phyloP scores from a whole-genome alignment of 2,888 invertebrate genomes.

The Dendrolimus houi region DNA sequence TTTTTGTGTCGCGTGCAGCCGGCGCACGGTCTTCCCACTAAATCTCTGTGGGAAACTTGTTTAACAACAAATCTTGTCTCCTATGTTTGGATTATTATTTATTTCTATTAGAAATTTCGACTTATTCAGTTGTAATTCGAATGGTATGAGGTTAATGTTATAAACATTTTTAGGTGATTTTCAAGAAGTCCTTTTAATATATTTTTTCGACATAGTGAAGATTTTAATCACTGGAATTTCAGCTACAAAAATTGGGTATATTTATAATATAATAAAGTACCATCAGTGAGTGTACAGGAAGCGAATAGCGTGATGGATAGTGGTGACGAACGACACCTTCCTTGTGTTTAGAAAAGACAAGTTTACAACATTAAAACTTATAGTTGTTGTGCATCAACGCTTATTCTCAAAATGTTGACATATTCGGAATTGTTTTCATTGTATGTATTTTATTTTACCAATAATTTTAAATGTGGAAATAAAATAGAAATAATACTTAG shows the following conservation, averaged over 20 bases:
- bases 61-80: slow-evolving; percentile 33
- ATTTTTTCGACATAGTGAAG: too few species aligned
- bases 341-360: slow-evolving; percentile 59
- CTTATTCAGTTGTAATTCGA: not conserved
- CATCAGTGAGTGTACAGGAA: slow-evolving; percentile 36
- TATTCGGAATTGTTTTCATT: too few species aligned
- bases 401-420: too few species aligned
- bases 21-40: slow-evolving; percentile 58
- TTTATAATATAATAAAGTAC: not conserved
- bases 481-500: too few species aligned
- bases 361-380: slow-evolving; percentile 25
- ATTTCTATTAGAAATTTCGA: slow-evolving; percentile 7
- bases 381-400: slow-evolving; percentile 5
- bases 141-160: too few species aligned
- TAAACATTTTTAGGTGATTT: too few species aligned
- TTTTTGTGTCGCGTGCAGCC: slow-evolving; percentile 73
- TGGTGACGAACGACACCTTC: slow-evolving; percentile 65
- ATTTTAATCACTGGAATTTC: too few species aligned
- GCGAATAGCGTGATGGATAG: slow-evolving; percentile 60
- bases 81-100: slow-evolving; percentile 19
- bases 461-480: too few species aligned
- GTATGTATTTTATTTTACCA: too few species aligned
- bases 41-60: slow-evolving; percentile 74
- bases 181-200: too few species aligned
- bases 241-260: not conserved